Percentiles rank a stretch among this genome's conserved stretches.
Conservation (phyloP, 2,888 invertebrate species). For the Elysia crispata region DNA sequence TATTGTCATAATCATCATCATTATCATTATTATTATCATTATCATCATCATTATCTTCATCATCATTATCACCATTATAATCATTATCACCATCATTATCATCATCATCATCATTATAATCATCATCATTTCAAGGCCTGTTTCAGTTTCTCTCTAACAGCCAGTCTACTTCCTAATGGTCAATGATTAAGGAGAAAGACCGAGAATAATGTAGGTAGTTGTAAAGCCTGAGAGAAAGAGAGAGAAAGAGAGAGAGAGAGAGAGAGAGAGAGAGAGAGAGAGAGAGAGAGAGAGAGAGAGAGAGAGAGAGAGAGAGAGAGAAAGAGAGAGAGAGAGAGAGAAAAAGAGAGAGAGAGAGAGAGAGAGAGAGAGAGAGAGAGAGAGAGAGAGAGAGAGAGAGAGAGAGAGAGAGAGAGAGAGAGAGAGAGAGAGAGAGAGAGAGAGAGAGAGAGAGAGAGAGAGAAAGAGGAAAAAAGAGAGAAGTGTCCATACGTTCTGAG, state of each 20-base stretch:
- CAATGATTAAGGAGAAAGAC: no score
- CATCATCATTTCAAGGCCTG: no score
- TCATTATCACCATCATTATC: no score
- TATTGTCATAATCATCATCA: no score
- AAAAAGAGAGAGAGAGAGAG: neutral
- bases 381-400: slow-evolving; percentile 28
- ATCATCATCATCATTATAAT: no score
- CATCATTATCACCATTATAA: no score
- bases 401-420: slow-evolving; percentile 2
- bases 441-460: neutral
- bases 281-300: slow-evolving; percentile 16
- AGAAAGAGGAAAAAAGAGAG: neutral
- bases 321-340: slow-evolving; percentile 13
- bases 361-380: slow-evolving; percentile 12
- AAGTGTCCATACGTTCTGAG: neutral
- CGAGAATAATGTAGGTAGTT: no score
- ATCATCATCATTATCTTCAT: no score
- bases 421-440: slow-evolving; percentile 18
- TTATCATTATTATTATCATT: no score
- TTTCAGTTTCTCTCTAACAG: no score
- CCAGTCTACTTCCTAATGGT: no score
- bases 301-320: slow-evolving; percentile 28
- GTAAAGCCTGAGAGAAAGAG: no score
- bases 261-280: slow-evolving; percentile 29
- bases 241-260: slow-evolving; percentile 18